Evolutionary conservation across 1,140 invertebrate genomes (phyloP).

Genomic region (Heliconius melpomene): DNA sequence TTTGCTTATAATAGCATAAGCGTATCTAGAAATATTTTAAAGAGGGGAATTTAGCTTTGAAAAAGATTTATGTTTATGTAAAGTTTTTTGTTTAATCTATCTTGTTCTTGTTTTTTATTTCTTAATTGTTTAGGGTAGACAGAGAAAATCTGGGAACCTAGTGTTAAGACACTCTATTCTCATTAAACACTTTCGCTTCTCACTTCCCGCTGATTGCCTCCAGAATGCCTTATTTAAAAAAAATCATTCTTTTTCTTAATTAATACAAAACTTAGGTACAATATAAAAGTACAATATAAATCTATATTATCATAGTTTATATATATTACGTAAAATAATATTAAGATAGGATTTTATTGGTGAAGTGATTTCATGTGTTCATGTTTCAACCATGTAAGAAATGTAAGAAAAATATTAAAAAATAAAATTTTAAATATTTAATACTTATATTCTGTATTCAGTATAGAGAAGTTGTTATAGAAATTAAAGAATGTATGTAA

Average conservation of each 20-base stretch:
- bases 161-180: too few species aligned
- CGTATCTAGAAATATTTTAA: too few species aligned
- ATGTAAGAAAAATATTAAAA: background rate
- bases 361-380: constrained; percentile 1
- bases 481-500: background rate
- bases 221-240: too few species aligned
- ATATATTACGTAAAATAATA: background rate
- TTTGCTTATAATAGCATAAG: too few species aligned
- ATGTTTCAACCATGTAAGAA: background rate
- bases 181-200: too few species aligned
- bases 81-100: too few species aligned
- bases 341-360: background rate
- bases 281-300: background rate
- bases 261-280: background rate
- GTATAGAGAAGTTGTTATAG: background rate
- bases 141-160: too few species aligned
- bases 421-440: background rate
- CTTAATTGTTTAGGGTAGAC: too few species aligned
- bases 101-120: too few species aligned
- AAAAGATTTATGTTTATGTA: too few species aligned
- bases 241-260: background rate
- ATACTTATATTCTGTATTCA: background rate
- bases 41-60: too few species aligned
- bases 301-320: background rate
- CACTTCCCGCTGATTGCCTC: too few species aligned